Evolutionary conservation across 2,113 vertebrate species (phyloP).

Genomic region (Phyllopteryx taeniolatus): DNA sequence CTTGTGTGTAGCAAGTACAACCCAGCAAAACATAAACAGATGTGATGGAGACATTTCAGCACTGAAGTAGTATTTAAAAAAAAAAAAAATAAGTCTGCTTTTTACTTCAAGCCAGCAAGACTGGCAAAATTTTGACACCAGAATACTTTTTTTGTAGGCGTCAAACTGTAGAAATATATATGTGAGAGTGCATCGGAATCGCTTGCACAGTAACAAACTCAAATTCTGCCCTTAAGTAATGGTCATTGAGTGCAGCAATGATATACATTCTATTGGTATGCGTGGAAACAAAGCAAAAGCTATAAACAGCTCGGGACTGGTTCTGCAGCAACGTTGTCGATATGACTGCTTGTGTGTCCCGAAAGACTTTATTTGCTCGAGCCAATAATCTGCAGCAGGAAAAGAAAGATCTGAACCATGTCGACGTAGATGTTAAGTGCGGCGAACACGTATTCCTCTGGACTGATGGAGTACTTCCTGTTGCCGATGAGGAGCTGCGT

Average conservation of each 20-base stretch:
- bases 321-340: background rate
- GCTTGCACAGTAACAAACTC: constrained; percentile 4
- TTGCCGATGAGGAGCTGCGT: constrained; percentile 94
- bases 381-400: constrained; percentile 88
- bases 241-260: background rate
- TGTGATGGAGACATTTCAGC: background rate
- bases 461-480: constrained; percentile 86
- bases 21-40: background rate
- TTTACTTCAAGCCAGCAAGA: constrained; percentile 8
- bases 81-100: background rate
- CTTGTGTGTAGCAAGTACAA: constrained; percentile 4
- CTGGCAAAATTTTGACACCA: constrained; percentile 11
- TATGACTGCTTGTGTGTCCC: background rate
- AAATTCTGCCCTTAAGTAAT: constrained; percentile 27
- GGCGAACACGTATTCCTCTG: constrained; percentile 89
- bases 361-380: constrained; percentile 45
- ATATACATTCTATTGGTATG: constrained; percentile 12
- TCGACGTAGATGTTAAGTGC: constrained; percentile 92
- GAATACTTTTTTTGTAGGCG: background rate
- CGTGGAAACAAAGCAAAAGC: constrained; percentile 6
- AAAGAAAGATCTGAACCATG: constrained; percentile 91
- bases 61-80: background rate
- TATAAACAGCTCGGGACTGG: background rate
- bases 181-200: constrained; percentile 17
- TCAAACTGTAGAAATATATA: constrained; percentile 22